Percentiles rank a stretch among this genome's conserved stretches.
Evolutionary conservation across 2,888 invertebrate genomes (phyloP).

Genomic region (Melanostoma scalare): DNA sequence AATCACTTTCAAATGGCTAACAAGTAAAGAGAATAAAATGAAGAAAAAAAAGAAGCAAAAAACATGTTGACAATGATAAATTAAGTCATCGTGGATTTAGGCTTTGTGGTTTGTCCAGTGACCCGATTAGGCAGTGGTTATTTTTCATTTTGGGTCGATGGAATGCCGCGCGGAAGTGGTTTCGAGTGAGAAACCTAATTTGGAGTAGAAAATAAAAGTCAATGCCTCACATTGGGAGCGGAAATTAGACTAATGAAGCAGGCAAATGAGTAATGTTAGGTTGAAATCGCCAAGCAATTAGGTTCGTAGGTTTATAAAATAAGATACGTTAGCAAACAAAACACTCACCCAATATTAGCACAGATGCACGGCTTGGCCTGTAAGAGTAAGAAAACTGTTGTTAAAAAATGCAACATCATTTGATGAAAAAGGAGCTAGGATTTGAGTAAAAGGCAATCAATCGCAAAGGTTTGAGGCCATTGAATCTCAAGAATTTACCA

Average conservation of each 20-base stretch:
- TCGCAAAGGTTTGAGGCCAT: too few species aligned
- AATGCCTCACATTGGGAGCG: not conserved
- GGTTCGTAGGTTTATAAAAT: not conserved
- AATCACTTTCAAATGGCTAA: too few species aligned
- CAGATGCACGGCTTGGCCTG: too few species aligned
- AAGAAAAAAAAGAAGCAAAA: not conserved
- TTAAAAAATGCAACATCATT: too few species aligned
- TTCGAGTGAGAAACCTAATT: slow-evolving; percentile 14
- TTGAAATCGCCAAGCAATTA: not conserved
- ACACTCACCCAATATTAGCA: too few species aligned
- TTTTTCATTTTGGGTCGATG: not conserved
- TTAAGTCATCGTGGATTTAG: slow-evolving; percentile 20
- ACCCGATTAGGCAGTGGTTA: slow-evolving; percentile 33
- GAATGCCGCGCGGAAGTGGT: slow-evolving; percentile 25
- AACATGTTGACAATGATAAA: slow-evolving; percentile 39
- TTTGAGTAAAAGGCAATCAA: too few species aligned
- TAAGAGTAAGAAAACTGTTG: too few species aligned
- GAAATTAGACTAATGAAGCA: slow-evolving; percentile 1
- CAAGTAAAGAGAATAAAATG: not conserved
- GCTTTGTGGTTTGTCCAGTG: slow-evolving; percentile 23
- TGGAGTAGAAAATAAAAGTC: slow-evolving; percentile 14
- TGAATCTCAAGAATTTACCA: too few species aligned
- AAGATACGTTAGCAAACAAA: too few species aligned
- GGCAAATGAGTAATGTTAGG: not conserved
- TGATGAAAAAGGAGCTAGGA: too few species aligned